These are phyloP conservation scores for Mayetiola destructor DNA, from an alignment of 2,888 invertebrate genomes.

Conservation along the genomic window DNA sequence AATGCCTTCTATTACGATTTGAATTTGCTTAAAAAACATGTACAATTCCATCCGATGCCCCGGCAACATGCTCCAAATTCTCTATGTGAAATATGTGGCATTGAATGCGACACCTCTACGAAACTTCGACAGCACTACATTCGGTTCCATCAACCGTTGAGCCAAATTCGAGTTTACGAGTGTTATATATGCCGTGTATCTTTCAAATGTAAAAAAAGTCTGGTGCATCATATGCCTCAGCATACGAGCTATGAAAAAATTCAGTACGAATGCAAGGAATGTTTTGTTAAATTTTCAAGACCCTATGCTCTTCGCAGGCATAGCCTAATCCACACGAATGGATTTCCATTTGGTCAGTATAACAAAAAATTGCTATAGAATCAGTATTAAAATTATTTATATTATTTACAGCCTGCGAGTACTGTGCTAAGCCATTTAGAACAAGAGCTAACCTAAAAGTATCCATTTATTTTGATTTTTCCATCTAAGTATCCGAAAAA, in stretches of 20 bases:
- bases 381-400: too few relatives aligned
- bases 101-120: too few relatives aligned
- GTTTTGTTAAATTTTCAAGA: neutral
- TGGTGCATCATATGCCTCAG: neutral
- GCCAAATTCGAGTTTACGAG: too few relatives aligned
- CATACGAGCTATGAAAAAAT: constrained; percentile 1
- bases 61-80: neutral
- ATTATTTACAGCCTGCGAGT: neutral
- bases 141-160: too few relatives aligned
- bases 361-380: too few relatives aligned
- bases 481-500: neutral
- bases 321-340: neutral
- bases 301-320: neutral
- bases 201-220: neutral
- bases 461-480: neutral
- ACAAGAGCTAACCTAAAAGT: neutral
- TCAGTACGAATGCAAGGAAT: neutral
- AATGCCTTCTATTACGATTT: neutral
- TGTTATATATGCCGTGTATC: neutral
- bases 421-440: neutral
- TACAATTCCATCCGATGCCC: neutral
- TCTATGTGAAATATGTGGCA: neutral
- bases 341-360: too few relatives aligned
- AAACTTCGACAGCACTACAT: too few relatives aligned
- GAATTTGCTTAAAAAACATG: neutral